Conservation (phyloP, 2,888 invertebrate species). For the Troides aeacus region DNA sequence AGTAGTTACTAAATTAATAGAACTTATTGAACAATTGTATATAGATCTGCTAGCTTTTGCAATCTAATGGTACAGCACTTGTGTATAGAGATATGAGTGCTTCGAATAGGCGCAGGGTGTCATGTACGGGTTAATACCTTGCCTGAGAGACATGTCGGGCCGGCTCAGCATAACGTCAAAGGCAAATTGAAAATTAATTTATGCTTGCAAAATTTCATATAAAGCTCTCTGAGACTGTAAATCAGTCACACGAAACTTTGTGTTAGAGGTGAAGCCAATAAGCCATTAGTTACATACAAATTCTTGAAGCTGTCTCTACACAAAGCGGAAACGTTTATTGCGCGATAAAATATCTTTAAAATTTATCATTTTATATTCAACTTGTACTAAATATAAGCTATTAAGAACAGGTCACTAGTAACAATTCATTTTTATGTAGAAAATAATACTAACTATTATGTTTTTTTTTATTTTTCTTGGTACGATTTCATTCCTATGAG, state of each 20-base stretch:
- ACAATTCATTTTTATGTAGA: too few species aligned
- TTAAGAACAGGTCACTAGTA: too few species aligned
- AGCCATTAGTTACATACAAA: constrained; percentile 17
- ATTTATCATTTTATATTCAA: neutral
- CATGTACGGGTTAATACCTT: constrained; percentile 71
- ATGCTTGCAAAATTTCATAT: constrained; percentile 69
- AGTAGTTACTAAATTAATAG: neutral
- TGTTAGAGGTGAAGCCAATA: constrained; percentile 29
- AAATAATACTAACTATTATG: too few species aligned
- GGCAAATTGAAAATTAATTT: constrained; percentile 80
- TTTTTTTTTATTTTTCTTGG: too few species aligned
- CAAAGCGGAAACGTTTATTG: neutral
- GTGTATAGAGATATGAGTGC: constrained; percentile 45
- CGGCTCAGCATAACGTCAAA: constrained; percentile 78
- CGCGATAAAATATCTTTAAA: neutral
- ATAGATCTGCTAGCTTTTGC: constrained; percentile 7
- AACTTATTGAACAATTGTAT: neutral
- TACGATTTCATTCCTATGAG: too few species aligned
- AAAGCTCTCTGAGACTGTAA: constrained; percentile 58
- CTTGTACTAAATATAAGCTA: neutral
- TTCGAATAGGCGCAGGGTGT: constrained; percentile 58
- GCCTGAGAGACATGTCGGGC: constrained; percentile 67
- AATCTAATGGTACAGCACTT: constrained; percentile 6
- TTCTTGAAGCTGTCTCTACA: neutral
- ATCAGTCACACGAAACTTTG: constrained; percentile 49